Evolutionary conservation across 2,888 invertebrate species (phyloP), one percentile per base, ranked within the genome.

Genomic region (Arge pagana): DNA sequence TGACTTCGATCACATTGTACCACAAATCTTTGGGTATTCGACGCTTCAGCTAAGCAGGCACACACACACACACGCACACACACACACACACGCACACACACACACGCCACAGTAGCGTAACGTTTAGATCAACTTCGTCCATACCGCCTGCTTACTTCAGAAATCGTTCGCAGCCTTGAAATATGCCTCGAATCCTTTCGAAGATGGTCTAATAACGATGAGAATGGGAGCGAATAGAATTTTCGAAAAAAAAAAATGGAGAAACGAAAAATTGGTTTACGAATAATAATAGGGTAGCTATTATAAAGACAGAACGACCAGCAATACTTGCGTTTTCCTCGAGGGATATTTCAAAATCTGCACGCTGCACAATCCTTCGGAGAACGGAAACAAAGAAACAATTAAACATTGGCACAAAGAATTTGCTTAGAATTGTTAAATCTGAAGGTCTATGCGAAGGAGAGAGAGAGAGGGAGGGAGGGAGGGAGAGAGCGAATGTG

Each of bases 361-460:
- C 11, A 15, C 6, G 21, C 11, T 16, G 39, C 39, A 21, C 39
- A 21, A 39, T 39, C 18, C 39, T 39, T 28, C 28, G 26, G 39
- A 49, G 7, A 35, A 39, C 30, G 28, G 23, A 55, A 28, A 26
- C 21, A 39, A n/a, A 18, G 8, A 40, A 23, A 40, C 24, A 40
- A 40, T 26, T 40, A n/a, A n/a, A n/a, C 40, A 59, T 60, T 55
- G 60, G 65, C 66, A 65, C 68, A 67, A 67, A 66, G 43, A 60
- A 61, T 54, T 58, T 63, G 61, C 62, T 60, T 59, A 63, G 66
- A 53, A 52, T 53, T 55, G 45, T 11, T 33, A 54, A 48, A 48
- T 45, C 43, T 52, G 52, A 48, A 54, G 41, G 53, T 40, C 36
- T 26, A 51, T 53, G 56, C 57, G 58, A 60, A 52, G 57, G 56